Evolutionary conservation across 2,888 invertebrate species (phyloP), one percentile per base, ranked within the genome.

Genomic region (Spatulosminthurus flaviceps): DNA sequence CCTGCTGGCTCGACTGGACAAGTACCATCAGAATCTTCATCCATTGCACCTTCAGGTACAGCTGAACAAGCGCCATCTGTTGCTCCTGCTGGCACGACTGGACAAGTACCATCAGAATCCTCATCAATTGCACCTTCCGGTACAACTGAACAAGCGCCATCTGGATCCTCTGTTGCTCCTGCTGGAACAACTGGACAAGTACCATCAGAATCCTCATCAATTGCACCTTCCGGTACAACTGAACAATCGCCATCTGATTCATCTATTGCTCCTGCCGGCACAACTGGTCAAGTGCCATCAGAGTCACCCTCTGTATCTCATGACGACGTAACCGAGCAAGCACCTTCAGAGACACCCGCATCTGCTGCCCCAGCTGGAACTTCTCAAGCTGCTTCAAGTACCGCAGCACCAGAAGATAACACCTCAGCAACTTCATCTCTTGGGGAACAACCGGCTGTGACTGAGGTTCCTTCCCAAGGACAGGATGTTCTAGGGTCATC

Each of bases 401-500:
- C n/a, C n/a, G n/a, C n/a, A n/a, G n/a, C n/a, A n/a, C n/a, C n/a
- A n/a, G n/a, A n/a, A n/a, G n/a, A n/a, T n/a, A n/a, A n/a, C n/a
- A n/a, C n/a, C n/a, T n/a, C n/a, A n/a, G n/a, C n/a, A n/a, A n/a
- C n/a, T n/a, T n/a, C n/a, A n/a, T n/a, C n/a, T n/a, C n/a, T n/a
- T n/a, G n/a, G n/a, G n/a, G n/a, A n/a, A n/a, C n/a, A n/a, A n/a
- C n/a, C n/a, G n/a, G n/a, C n/a, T n/a, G n/a, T n/a, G n/a, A n/a
- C n/a, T n/a, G n/a, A n/a, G n/a, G n/a, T n/a, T n/a, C n/a, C n/a
- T n/a, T n/a, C n/a, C n/a, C n/a, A n/a, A n/a, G n/a, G n/a, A n/a
- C n/a, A n/a, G n/a, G n/a, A n/a, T n/a, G n/a, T 21, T 41, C 21
- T 16, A 75, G 64, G 21, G 2, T 72, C 72, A 26, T 51, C 73